A percentile compares a stretch with the other conserved stretches of the same genome.
phyloP scores from a whole-genome alignment of 2,888 invertebrate species.

The Tachina lurida region DNA sequence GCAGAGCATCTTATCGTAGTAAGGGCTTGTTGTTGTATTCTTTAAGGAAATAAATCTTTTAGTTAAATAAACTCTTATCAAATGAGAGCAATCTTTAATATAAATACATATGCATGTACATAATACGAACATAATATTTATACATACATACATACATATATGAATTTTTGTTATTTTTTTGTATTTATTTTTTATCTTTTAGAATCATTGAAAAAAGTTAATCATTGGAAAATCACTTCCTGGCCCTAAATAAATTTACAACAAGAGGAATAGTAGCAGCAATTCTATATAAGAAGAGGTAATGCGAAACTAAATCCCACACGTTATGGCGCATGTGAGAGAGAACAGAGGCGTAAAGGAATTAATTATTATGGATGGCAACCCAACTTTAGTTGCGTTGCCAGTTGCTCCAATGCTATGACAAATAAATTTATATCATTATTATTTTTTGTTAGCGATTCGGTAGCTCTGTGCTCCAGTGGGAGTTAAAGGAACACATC shows the following conservation, averaged over 20 bases:
- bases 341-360: background rate
- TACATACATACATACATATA: no score
- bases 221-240: slow-evolving; percentile 82
- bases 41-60: slow-evolving; percentile 61
- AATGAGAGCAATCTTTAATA: slow-evolving; percentile 62
- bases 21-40: background rate
- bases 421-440: no score
- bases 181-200: slow-evolving; percentile 6
- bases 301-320: slow-evolving; percentile 57
- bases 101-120: background rate
- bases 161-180: background rate
- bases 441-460: no score
- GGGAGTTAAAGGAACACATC: no score
- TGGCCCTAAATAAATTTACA: slow-evolving; percentile 68
- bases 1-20: slow-evolving; percentile 16
- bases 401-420: no score
- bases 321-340: slow-evolving; percentile 34
- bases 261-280: slow-evolving; percentile 11
- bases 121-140: no score
- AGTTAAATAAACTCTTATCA: slow-evolving; percentile 64
- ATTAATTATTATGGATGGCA: background rate
- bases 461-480: no score
- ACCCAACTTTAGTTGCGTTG: background rate
- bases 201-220: slow-evolving; percentile 78
- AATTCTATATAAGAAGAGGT: slow-evolving; percentile 4